phyloP scores from a whole-genome alignment of 2,888 invertebrate genomes.

The Muscina levida region DNA sequence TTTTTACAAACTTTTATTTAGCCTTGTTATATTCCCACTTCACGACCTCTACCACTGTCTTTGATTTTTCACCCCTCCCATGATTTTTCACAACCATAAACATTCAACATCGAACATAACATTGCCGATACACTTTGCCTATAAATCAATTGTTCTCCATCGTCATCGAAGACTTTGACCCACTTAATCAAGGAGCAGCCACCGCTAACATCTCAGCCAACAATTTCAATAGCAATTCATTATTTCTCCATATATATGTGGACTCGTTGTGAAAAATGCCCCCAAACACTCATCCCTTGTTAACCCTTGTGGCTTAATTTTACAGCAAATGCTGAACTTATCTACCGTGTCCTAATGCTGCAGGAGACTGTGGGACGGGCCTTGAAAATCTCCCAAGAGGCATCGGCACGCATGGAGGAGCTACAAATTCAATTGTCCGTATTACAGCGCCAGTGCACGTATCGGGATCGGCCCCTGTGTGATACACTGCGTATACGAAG shows the following conservation, averaged over 20 bases:
- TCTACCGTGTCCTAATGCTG: conserved; percentile 79
- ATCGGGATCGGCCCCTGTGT: conserved; percentile 87
- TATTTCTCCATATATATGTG: conserved; percentile 40
- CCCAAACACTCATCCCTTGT: conserved; percentile 33
- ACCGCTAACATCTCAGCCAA: conserved; percentile 14
- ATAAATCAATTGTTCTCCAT: conserved; percentile 58
- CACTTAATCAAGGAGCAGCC: conserved; percentile 50
- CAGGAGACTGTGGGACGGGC: conserved; percentile 79
- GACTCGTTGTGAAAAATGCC: conserved; percentile 54
- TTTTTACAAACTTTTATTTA: too few relatives aligned
- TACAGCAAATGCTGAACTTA: conserved; percentile 78
- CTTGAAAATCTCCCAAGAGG: conserved; percentile 79
- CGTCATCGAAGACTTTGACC: conserved; percentile 63
- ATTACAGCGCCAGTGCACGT: conserved; percentile 83
- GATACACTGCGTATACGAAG: conserved; percentile 88
- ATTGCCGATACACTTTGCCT: conserved; percentile 33
- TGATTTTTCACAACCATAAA: too few relatives aligned
- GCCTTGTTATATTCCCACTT: too few relatives aligned
- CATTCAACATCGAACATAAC: conserved; percentile 23
- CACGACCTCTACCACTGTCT: too few relatives aligned
- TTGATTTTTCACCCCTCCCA: too few relatives aligned
- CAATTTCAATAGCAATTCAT: conserved; percentile 35
- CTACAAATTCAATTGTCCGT: conserved; percentile 80
- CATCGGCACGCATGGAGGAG: conserved; percentile 79
- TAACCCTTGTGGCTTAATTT: conserved; percentile 15